Conservation (phyloP, 2,888 invertebrate species). For the Parapristionchus giblindavisi region DNA sequence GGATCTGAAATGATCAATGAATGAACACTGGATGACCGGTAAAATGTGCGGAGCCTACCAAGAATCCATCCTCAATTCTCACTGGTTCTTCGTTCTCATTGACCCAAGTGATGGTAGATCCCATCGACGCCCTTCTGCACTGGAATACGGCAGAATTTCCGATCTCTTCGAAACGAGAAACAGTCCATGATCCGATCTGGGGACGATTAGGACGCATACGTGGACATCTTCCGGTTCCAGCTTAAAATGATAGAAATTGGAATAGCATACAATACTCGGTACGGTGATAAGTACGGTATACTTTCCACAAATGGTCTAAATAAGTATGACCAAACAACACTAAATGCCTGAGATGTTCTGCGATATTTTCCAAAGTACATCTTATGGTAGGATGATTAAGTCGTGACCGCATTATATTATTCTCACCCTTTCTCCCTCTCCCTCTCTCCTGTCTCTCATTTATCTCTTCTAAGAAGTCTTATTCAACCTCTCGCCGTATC, state of each 20-base stretch:
- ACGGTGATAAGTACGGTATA: no score
- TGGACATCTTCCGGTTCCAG: neutral
- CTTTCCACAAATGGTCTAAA: no score
- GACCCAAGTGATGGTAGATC: neutral
- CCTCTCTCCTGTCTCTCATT: neutral
- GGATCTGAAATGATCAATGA: conserved; percentile 9
- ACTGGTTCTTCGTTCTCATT: conserved; percentile 22
- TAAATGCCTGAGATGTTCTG: no score
- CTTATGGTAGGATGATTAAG: no score
- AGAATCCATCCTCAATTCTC: conserved; percentile 21
- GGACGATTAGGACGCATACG: conserved; percentile 13
- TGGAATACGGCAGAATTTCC: conserved; percentile 21
- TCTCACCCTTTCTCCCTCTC: no score
- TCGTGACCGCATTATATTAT: no score
- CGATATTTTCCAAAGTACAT: no score
- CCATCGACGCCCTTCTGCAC: conserved; percentile 6
- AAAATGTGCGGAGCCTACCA: conserved; percentile 1
- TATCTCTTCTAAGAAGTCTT: neutral
- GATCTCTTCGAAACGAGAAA: conserved; percentile 27
- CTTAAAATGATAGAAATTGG: neutral
- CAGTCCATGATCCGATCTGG: conserved; percentile 19
- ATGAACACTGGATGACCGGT: neutral
- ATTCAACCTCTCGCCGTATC: neutral
- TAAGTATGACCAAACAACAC: no score
- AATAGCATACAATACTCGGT: no score